Conservation (phyloP, 2,888 invertebrate species). For the Microdon myrmicae region DNA sequence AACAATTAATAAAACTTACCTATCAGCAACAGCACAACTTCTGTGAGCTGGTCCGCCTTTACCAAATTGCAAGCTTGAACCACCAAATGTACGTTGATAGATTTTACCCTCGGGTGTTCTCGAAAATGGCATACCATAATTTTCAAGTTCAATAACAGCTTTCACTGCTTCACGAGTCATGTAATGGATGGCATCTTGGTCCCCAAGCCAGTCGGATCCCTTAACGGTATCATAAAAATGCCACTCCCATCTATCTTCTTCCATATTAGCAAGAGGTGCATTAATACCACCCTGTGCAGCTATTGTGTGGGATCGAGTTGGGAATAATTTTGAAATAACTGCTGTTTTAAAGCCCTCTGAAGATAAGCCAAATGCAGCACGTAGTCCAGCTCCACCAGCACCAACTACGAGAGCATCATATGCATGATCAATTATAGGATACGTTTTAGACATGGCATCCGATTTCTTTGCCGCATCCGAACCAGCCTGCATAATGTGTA, state of each 20-base stretch:
- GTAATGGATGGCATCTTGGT: conserved; percentile 98
- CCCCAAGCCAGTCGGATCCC: conserved; percentile 98
- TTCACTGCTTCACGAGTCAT: conserved; percentile 93
- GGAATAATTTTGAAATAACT: conserved; percentile 96
- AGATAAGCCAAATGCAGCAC: conserved; percentile 96
- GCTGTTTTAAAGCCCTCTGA: conserved; percentile 98
- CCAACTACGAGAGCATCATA: conserved; percentile 98
- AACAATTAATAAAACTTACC: conserved; percentile 40
- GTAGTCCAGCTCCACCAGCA: conserved; percentile 95
- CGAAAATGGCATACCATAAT: conserved; percentile 98
- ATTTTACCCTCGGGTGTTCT: conserved; percentile 95
- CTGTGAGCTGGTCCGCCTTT: conserved; percentile 98
- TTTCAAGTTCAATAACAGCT: conserved; percentile 92
- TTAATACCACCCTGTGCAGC: conserved; percentile 99
- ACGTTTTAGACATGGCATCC: conserved; percentile 74
- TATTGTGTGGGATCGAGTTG: conserved; percentile 97
- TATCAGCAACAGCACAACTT: conserved; percentile 97
- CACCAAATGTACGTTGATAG: conserved; percentile 98
- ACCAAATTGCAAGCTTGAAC: conserved; percentile 95
- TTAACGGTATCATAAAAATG: conserved; percentile 99
- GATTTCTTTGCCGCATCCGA: conserved; percentile 62
- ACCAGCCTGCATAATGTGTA: conserved; percentile 69
- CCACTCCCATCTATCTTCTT: conserved; percentile 92
- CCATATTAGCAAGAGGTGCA: conserved; percentile 96
- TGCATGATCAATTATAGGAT: conserved; percentile 93